These are phyloP conservation scores for Sitta carolinensis DNA, from an alignment of 2,797 vertebrate genomes.

Conservation along the genomic window DNA sequence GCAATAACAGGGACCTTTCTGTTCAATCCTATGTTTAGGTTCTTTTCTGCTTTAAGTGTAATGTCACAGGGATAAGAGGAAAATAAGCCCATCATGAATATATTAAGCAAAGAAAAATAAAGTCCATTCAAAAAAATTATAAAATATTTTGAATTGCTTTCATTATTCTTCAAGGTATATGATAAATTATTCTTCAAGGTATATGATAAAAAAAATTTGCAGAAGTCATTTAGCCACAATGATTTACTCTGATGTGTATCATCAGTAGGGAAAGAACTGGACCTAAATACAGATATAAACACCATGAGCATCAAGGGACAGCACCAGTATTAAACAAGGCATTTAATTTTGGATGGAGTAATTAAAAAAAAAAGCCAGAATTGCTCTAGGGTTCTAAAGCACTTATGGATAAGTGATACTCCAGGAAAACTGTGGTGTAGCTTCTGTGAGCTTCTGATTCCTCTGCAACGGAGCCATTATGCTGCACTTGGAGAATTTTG, in stretches of 20 bases:
- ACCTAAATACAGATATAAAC: neutral
- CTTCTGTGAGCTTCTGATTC: neutral
- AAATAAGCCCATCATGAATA: neutral
- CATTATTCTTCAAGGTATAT: neutral
- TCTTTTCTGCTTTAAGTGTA: neutral
- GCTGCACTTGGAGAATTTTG: neutral
- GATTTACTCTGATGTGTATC: neutral
- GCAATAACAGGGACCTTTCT: neutral
- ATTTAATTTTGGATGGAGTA: neutral
- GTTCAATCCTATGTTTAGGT: neutral
- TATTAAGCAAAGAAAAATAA: neutral
- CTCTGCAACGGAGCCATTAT: neutral
- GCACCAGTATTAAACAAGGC: neutral
- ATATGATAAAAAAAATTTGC: neutral
- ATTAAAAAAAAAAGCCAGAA: neutral
- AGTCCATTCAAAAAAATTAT: neutral
- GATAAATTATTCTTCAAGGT: neutral
- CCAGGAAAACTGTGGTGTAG: neutral
- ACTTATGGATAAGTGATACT: neutral
- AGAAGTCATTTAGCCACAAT: neutral
- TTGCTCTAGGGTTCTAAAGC: neutral
- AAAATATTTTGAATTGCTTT: neutral
- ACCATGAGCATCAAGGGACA: neutral
- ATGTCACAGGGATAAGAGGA: neutral
- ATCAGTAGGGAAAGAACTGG: neutral